These are phyloP conservation scores for Cynodonichthys magdalenae DNA, from an alignment of 2,797 vertebrate species.

Conservation along the genomic window DNA sequence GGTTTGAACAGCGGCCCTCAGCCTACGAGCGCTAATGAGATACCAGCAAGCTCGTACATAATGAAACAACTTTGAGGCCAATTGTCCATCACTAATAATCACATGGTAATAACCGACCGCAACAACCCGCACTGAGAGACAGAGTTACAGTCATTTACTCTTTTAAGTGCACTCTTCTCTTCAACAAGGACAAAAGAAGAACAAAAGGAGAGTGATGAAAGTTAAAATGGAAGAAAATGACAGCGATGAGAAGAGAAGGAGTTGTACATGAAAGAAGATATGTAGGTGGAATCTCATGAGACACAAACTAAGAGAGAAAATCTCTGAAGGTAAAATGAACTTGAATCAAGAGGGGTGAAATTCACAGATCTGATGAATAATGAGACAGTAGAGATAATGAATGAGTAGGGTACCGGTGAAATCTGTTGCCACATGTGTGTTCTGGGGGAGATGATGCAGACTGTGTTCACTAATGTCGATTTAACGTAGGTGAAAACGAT, in stretches of 20 bases:
- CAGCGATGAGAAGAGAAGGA: conserved; percentile 24
- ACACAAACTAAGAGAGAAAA: not conserved
- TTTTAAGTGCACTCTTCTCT: conserved; percentile 36
- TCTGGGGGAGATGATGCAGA: conserved; percentile 3
- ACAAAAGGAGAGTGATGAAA: conserved; percentile 32
- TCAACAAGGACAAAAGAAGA: conserved; percentile 9
- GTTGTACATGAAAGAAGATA: conserved; percentile 28
- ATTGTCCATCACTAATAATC: conserved; percentile 84
- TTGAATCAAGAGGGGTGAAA: conserved; percentile 1
- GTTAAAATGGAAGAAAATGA: conserved; percentile 34
- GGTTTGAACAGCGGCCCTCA: conserved; percentile 67
- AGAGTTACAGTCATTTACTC: conserved; percentile 59
- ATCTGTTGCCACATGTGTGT: conserved; percentile 23
- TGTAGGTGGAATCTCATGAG: conserved; percentile 24
- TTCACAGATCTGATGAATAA: conserved; percentile 33
- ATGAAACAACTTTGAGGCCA: conserved; percentile 81
- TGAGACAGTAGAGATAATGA: conserved; percentile 16
- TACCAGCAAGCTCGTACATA: conserved; percentile 78
- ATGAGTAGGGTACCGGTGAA: conserved; percentile 46
- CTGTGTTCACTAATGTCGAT: conserved; percentile 50
- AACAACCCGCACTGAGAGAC: conserved; percentile 55
- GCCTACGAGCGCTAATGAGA: conserved; percentile 76
- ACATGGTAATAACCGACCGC: conserved; percentile 76
- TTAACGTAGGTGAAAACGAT: conserved; percentile 69
- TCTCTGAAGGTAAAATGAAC: not conserved